phyloP scores from a whole-genome alignment of 2,797 vertebrate genomes.

The Vultur gryphus region DNA sequence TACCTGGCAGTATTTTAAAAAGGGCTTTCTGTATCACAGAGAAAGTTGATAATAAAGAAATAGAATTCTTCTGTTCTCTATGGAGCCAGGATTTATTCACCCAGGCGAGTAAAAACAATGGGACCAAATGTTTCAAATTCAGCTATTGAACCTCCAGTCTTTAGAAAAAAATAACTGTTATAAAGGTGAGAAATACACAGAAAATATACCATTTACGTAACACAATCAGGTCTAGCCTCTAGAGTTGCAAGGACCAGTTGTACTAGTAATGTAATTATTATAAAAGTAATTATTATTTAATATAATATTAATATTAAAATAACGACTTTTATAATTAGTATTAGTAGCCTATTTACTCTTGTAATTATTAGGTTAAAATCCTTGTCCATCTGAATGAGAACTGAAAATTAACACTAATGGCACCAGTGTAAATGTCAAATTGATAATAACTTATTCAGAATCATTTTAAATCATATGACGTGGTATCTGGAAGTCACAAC shows the following conservation, averaged over 20 bases:
- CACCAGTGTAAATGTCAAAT: not conserved
- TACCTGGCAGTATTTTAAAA: conserved; percentile 34
- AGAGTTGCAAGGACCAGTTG: not conserved
- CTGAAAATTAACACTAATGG: not conserved
- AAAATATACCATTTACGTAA: not conserved
- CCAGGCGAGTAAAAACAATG: not conserved
- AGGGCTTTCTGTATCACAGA: not conserved
- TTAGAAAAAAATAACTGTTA: not conserved
- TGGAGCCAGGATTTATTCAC: not conserved
- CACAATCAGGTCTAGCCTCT: not conserved
- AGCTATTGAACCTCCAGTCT: not conserved
- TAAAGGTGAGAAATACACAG: not conserved
- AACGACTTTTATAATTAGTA: not conserved
- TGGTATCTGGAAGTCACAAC: not conserved
- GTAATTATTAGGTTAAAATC: not conserved
- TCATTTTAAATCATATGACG: not conserved
- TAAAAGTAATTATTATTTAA: not conserved
- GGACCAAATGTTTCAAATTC: not conserved
- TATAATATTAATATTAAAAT: not conserved
- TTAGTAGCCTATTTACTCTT: not conserved
- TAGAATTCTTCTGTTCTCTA: not conserved
- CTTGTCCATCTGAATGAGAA: not conserved
- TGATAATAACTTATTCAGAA: not conserved
- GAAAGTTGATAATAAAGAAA: conserved; percentile 20
- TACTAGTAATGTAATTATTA: not conserved